Percentiles rank a stretch among this genome's conserved stretches.
phyloP scores from a whole-genome alignment of 2,797 vertebrate species.

The Basileuterus tristriatus region DNA sequence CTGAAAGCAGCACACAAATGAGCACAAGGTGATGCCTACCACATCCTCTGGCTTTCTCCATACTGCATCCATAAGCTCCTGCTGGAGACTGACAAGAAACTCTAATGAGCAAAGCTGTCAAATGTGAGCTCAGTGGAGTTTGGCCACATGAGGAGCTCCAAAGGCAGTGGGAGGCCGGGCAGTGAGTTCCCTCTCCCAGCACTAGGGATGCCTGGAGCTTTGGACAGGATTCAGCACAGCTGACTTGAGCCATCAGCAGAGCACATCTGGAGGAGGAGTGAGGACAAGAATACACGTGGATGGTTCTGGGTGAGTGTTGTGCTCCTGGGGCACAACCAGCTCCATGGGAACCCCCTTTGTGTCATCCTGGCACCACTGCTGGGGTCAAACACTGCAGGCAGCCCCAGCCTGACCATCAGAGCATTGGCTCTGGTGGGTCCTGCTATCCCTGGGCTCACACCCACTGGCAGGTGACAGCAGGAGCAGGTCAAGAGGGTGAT shows the following conservation, averaged over 20 bases:
- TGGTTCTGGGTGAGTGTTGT: rapidly evolving
- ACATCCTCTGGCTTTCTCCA: neutral
- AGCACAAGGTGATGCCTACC: neutral
- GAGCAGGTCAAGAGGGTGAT: neutral
- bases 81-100: neutral
- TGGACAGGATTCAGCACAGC: neutral
- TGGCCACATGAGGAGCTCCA: neutral
- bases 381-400: neutral
- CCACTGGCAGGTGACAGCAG: neutral
- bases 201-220: neutral
- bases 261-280: neutral
- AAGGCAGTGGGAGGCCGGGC: neutral
- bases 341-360: rapidly evolving
- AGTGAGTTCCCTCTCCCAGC: neutral
- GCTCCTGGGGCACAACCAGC: neutral
- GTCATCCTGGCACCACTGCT: rapidly evolving
- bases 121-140: rapidly evolving
- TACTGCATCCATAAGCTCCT: neutral
- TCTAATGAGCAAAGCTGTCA: neutral
- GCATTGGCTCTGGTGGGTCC: rapidly evolving
- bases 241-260: neutral
- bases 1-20: neutral
- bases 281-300: rapidly evolving
- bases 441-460: neutral
- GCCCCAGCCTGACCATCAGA: neutral